Evolutionary conservation across 1,140 invertebrate genomes (phyloP), one percentile per base, ranked within the genome.

Genomic region (Melanaphis sacchari): DNA sequence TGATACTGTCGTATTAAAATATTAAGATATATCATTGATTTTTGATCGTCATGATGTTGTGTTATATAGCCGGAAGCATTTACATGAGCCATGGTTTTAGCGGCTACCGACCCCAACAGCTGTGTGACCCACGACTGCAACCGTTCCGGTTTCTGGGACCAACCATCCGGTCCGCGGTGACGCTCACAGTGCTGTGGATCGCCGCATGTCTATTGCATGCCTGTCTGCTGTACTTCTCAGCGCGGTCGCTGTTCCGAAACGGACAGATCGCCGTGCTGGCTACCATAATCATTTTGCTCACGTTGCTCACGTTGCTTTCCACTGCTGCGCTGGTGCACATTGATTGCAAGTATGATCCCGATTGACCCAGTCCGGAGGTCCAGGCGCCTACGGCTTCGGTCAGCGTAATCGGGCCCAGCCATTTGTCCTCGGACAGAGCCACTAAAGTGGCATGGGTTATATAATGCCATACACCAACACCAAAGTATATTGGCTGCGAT

Each of bases 121-220:
- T 96, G 9, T 95, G 96, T 21, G 94, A 95, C 43, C 94, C 96
- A 0, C 95, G 95, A 2, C 95, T 96, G 95, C 52, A 88, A 36
- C 94, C 89, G 15, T 93, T 94, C 46, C 94, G 96, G 31, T 96
- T 95, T 24, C 94, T 96, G 24, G 96, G 96, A 0, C 96, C 96
- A 0, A 94, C 94, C 3, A 94, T 95, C 24, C 94, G 94, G n/a
- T 94, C 94, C 0, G 94, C 94, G 9, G 94, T 96, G 9, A 95
- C 96, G 1, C 94, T 96, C 1, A 95, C 96, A 0, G 93, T 95
- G 9, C 95, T 96, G 11, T 96, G 96, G 96, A 94, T 95, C 0
- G 93, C 95, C 4, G 96, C 96, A 5, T 94, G 96, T 76, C 52
- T 94, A 1, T 59, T 94, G 26, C 94, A 94, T 89, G 81, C 92